These are phyloP conservation scores for Diplodus puntazzo DNA, from an alignment of 2,797 vertebrate genomes.

Conservation along the genomic window DNA sequence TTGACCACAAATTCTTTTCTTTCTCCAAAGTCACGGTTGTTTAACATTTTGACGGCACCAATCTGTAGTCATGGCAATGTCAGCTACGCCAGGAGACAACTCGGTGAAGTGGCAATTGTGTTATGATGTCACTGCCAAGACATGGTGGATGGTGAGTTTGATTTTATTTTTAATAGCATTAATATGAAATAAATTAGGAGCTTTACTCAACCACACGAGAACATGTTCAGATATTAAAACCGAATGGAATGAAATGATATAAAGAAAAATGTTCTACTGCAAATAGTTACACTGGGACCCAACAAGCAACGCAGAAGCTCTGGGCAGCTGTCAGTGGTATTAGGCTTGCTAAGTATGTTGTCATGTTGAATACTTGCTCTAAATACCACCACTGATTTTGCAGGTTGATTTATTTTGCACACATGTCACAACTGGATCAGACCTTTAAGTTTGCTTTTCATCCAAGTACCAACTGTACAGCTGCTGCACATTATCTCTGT, in stretches of 20 bases:
- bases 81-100: constrained; percentile 57
- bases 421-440: background rate
- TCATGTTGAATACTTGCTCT: background rate
- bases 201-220: background rate
- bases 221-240: background rate
- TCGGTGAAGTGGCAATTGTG: constrained; percentile 93
- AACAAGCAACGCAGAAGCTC: background rate
- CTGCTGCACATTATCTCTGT: background rate
- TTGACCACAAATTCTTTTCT: constrained; percentile 8
- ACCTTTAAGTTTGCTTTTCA: no score
- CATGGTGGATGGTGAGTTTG: constrained; percentile 96
- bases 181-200: no score
- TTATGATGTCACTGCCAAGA: constrained; percentile 90
- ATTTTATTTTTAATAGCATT: background rate
- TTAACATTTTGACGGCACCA: constrained; percentile 35
- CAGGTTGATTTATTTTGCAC: background rate
- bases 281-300: background rate
- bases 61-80: constrained; percentile 59
- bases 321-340: background rate
- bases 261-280: background rate
- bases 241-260: background rate
- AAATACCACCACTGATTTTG: background rate
- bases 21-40: constrained; percentile 13
- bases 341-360: background rate
- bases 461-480: background rate